A percentile compares a stretch with the other conserved stretches of the same genome.
Evolutionary conservation across 2,888 invertebrate genomes (phyloP).

Genomic region (Dexiosoma caninum): DNA sequence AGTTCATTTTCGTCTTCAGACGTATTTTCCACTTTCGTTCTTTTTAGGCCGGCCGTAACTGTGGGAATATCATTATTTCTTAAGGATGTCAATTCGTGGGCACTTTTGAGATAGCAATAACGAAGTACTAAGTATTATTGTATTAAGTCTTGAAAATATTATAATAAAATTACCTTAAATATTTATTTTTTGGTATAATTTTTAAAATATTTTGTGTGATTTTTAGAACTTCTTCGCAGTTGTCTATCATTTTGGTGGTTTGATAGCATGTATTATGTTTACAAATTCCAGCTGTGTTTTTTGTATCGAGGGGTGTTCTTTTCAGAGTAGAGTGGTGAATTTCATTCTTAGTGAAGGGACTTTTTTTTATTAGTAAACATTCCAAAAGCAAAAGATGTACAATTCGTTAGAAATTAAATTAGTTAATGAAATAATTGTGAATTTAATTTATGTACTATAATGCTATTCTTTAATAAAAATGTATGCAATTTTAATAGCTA

Average conservation of each 20-base stretch:
- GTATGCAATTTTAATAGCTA: no score
- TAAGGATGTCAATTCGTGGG: slow-evolving; percentile 66
- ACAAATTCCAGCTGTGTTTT: slow-evolving; percentile 1
- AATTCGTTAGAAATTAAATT: no score
- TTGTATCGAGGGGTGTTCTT: neutral
- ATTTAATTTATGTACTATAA: no score
- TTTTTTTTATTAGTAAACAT: no score
- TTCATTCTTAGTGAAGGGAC: neutral
- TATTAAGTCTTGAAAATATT: neutral
- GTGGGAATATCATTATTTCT: slow-evolving; percentile 67
- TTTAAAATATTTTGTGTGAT: slow-evolving; percentile 51
- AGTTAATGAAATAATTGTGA: no score
- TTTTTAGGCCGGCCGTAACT: slow-evolving; percentile 68
- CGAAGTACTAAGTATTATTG: neutral
- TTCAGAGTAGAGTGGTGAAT: neutral
- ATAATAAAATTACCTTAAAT: slow-evolving; percentile 68
- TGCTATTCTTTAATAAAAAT: no score
- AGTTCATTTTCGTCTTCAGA: slow-evolving; percentile 69
- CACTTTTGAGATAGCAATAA: slow-evolving; percentile 58
- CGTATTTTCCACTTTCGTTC: slow-evolving; percentile 66
- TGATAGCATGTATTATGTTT: slow-evolving; percentile 8
- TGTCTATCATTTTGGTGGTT: neutral
- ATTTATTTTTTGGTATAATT: slow-evolving; percentile 67
- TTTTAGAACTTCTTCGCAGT: neutral
- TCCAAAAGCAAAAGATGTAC: no score